Conservation (phyloP, 2,113 vertebrate genomes). For the Elephas maximus region DNA sequence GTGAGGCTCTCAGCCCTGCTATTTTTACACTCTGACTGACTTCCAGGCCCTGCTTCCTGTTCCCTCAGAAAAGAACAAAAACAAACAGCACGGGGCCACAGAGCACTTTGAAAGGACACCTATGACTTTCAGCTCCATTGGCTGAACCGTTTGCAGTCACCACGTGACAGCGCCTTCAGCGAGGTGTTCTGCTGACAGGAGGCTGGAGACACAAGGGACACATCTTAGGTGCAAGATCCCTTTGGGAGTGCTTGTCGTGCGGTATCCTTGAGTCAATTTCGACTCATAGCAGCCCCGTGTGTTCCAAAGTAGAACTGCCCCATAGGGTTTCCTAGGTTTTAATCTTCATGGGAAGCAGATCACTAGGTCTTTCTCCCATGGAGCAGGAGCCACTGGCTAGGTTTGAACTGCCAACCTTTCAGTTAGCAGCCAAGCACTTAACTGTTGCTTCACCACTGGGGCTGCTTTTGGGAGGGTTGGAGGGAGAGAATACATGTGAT, state of each 20-base stretch:
- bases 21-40: constrained; percentile 65
- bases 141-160: not conserved
- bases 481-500: not conserved
- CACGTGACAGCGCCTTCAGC: not conserved
- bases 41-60: constrained; percentile 69
- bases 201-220: accelerated
- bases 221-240: too few species aligned
- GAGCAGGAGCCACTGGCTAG: not conserved
- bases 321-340: not conserved
- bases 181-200: not conserved
- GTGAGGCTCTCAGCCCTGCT: constrained; percentile 55
- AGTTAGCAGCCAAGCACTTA: not conserved
- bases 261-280: not conserved
- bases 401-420: not conserved
- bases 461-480: too few species aligned
- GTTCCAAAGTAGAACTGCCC: not conserved
- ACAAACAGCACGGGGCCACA: not conserved
- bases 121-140: not conserved
- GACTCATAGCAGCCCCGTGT: not conserved
- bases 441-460: too few species aligned
- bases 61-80: not conserved
- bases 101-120: not conserved
- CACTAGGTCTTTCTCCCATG: not conserved
- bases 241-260: too few species aligned
- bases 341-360: not conserved